These are phyloP conservation scores for Lepidurus couesii DNA, from an alignment of 1,140 invertebrate genomes.

Conservation along the genomic window DNA sequence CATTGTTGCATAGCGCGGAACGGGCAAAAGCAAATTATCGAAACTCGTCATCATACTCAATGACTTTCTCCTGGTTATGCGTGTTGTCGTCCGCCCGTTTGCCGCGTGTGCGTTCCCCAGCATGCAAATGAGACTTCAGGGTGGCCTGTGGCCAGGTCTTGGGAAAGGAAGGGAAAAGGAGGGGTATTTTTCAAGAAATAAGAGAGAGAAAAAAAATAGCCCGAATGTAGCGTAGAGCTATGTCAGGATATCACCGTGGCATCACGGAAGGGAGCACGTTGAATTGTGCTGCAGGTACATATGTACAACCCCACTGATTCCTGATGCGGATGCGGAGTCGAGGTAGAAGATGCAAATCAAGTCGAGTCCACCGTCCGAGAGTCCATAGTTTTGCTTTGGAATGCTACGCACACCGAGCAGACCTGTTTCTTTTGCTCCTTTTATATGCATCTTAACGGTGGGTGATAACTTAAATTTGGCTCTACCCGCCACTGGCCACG, in stretches of 20 bases:
- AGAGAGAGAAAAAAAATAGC: neutral
- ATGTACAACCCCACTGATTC: neutral
- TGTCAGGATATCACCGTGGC: conserved; percentile 6
- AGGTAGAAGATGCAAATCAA: conserved; percentile 22
- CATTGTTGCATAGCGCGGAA: neutral
- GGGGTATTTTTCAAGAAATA: conserved; percentile 5
- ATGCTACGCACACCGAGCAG: neutral
- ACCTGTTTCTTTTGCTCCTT: neutral
- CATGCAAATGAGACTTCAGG: conserved; percentile 21
- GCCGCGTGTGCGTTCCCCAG: conserved; percentile 12
- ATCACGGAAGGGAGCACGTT: conserved; percentile 14
- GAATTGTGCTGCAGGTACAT: conserved; percentile 10
- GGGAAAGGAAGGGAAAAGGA: neutral
- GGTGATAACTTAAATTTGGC: neutral
- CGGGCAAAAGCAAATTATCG: neutral
- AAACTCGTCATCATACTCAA: conserved; percentile 14
- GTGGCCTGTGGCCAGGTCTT: neutral
- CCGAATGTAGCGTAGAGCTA: neutral
- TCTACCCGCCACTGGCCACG: neutral
- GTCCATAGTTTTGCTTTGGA: neutral
- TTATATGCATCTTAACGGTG: neutral
- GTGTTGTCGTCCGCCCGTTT: neutral
- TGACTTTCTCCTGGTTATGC: conserved; percentile 21
- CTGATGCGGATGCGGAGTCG: conserved; percentile 4
- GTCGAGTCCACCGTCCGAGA: neutral